Evolutionary conservation across 2,797 vertebrate species (phyloP).

Genomic region (Tachyglossus aculeatus): DNA sequence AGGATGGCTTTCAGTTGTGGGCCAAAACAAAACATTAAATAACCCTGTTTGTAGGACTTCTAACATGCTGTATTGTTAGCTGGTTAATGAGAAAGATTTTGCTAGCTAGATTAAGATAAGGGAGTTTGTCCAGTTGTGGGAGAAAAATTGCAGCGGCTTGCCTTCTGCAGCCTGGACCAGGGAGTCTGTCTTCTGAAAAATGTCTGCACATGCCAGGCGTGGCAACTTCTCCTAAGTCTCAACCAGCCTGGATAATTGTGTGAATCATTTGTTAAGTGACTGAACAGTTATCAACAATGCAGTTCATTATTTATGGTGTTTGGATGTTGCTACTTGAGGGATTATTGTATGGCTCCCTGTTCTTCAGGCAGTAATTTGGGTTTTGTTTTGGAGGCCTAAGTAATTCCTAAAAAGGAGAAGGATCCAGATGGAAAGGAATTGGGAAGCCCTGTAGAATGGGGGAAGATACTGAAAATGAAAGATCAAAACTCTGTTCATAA

Average conservation of each 20-base stretch:
- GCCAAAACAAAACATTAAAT: no score
- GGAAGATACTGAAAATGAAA: background rate
- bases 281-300: slow-evolving; percentile 52
- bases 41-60: no score
- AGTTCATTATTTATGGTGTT: slow-evolving; percentile 62
- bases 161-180: slow-evolving; percentile 9
- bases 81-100: no score
- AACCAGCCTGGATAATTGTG: slow-evolving; percentile 31
- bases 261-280: slow-evolving; percentile 61
- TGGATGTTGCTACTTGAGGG: slow-evolving; percentile 48
- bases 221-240: slow-evolving; percentile 47
- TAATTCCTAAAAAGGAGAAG: background rate
- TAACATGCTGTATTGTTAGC: no score
- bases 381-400: slow-evolving; percentile 15
- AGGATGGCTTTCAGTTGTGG: no score
- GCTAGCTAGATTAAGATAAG: no score
- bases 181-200: slow-evolving; percentile 13
- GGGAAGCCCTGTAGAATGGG: background rate
- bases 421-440: slow-evolving; percentile 7
- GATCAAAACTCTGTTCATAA: background rate
- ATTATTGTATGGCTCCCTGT: slow-evolving; percentile 51
- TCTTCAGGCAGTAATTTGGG: slow-evolving; percentile 47
- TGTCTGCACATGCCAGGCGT: slow-evolving; percentile 30
- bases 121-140: no score
- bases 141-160: background rate